phyloP scores from a whole-genome alignment of 2,797 vertebrate species.

The Sebastes melanostomus region DNA sequence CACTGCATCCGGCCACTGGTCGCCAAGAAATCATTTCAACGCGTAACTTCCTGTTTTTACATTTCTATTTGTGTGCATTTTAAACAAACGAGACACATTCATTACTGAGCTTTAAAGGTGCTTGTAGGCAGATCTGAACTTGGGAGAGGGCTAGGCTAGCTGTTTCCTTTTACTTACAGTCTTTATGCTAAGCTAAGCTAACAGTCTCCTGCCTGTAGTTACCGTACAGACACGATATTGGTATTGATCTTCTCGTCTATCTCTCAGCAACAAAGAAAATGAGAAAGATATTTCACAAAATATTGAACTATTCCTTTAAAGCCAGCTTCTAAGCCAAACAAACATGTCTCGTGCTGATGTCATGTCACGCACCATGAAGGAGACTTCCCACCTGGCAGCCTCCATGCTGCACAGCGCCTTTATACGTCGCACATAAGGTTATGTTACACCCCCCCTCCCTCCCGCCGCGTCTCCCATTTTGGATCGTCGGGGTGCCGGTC shows the following conservation, averaged over 20 bases:
- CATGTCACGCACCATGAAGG: constrained; percentile 24
- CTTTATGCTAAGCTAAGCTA: neutral
- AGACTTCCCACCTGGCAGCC: constrained; percentile 37
- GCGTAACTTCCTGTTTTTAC: neutral
- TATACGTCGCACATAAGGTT: constrained; percentile 33
- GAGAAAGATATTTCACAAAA: neutral
- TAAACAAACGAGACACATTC: neutral
- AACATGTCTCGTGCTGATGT: constrained; percentile 12
- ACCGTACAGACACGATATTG: neutral
- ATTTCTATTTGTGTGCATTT: neutral
- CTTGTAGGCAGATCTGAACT: neutral
- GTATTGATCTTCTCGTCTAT: neutral
- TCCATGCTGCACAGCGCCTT: constrained; percentile 13
- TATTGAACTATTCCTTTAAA: neutral
- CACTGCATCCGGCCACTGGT: neutral
- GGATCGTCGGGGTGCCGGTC: constrained; percentile 66
- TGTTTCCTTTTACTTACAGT: neutral
- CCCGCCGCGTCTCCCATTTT: constrained; percentile 63
- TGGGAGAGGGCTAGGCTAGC: neutral
- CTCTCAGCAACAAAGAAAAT: neutral
- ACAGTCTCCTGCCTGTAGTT: neutral
- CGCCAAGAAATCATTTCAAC: neutral
- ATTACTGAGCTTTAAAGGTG: neutral
- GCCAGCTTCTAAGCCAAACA: constrained; percentile 2
- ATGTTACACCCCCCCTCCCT: constrained; percentile 34